Base-by-base conservation (phyloP, 2,113 vertebrate species). In the Cisticola juncidis region DNA sequence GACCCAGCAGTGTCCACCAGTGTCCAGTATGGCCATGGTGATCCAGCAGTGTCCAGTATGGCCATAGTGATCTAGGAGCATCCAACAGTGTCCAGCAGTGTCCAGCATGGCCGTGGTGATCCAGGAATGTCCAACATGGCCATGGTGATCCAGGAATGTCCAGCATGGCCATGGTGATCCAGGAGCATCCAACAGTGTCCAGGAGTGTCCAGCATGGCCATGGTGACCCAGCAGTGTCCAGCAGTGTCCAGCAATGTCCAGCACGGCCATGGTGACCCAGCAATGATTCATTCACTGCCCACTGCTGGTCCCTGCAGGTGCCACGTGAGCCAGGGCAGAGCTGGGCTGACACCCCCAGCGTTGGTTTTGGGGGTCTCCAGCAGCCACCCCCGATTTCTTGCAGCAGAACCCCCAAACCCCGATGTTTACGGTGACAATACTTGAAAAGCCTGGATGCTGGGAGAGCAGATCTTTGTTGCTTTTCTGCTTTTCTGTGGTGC, bases 341-440 rank as follows among this genome's bases (percentile, higher is more conserved):
- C 60, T 50, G 70, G 44, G 68, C 5, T 1, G 20, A 7, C 33
- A 3, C 68, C 66, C 76, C 82, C 86, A 45, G 16, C 81, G 40
- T 14, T 35, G 53, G 38, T 17, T 86, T 48, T 23, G 89, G 86
- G 74, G 65, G 61, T 71, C 80, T 72, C 71, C 69, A 88, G 83
- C 87, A 86, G 40, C 80, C 23, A 0, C 66, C 90, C 21, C 73
- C 9, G 22, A 71, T 76, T 95, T 65, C 95, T 77, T 53, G 11
- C 91, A 82, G 77, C 94, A 77, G 66, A 95, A 21, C 42, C 73
- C 93, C 62, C 47, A 60, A 54, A 4, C 53, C 88, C 44, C 36
- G 3, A 66, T 93, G 98, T 98, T 98, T 98, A 98, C 96, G 96
- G 94, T 92, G 96, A 94, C 68, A 95, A 97, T 98, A 97, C 98